Percentiles rank a stretch among this genome's conserved stretches.
Conservation (phyloP, 2,113 vertebrate genomes). For the Platysternon megacephalum region DNA sequence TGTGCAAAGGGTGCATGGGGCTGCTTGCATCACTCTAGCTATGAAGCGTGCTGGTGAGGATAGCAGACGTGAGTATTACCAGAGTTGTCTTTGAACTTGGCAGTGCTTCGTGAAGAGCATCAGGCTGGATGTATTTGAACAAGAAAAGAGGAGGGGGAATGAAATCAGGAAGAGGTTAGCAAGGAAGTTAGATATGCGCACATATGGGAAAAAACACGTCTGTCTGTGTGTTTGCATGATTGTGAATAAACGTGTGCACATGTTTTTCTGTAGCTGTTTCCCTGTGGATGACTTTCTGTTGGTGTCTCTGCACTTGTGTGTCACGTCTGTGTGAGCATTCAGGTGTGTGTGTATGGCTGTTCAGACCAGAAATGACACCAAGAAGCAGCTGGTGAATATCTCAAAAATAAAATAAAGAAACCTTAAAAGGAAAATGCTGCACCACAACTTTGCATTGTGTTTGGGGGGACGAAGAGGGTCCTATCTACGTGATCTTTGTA, state of each 20-base stretch:
- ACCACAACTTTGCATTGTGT: accelerated
- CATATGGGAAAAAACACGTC: too few relatives aligned
- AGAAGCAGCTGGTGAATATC: neutral
- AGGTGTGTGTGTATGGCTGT: neutral
- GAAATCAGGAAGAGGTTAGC: neutral
- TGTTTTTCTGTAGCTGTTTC: neutral
- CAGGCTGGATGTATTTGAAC: neutral
- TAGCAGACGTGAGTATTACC: neutral
- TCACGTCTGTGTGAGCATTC: neutral
- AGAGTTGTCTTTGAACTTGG: accelerated
- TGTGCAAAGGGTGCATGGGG: neutral
- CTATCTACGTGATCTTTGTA: neutral
- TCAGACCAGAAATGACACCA: neutral
- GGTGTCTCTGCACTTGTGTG: neutral
- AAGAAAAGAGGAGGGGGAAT: neutral
- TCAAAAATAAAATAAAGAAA: neutral
- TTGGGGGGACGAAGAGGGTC: neutral
- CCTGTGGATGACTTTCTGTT: neutral
- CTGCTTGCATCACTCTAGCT: neutral
- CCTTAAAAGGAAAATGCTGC: neutral
- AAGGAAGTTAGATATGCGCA: neutral
- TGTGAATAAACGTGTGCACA: neutral
- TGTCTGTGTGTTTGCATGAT: neutral
- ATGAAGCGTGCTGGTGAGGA: neutral
- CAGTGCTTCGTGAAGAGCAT: accelerated